Evolutionary conservation across 2,888 invertebrate genomes (phyloP).

Genomic region (Helleia helle): DNA sequence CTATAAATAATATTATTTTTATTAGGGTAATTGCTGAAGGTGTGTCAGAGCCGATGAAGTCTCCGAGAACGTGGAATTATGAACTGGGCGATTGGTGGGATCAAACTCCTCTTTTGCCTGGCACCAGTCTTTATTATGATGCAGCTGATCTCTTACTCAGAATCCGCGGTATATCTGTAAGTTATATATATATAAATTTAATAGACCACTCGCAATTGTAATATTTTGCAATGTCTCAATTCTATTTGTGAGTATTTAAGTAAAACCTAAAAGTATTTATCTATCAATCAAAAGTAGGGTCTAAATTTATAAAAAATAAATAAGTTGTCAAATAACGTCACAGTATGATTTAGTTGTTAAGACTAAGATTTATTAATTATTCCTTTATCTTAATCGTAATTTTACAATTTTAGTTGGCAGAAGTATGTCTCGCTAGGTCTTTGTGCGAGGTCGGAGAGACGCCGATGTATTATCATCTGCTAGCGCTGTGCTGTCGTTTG

Average conservation of each 20-base stretch:
- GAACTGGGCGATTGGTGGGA: slow-evolving; percentile 68
- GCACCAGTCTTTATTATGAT: slow-evolving; percentile 41
- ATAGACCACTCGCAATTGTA: too few species aligned
- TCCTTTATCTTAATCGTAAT: not conserved
- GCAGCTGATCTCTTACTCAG: slow-evolving; percentile 53
- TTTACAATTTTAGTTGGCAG: slow-evolving; percentile 33
- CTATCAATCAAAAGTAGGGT: too few species aligned
- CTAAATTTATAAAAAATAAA: too few species aligned
- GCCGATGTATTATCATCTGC: slow-evolving; percentile 42
- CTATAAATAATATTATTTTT: not conserved
- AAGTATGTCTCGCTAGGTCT: slow-evolving; percentile 44
- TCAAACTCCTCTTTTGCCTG: slow-evolving; percentile 39
- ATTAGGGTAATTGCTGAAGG: slow-evolving; percentile 14
- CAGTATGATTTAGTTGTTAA: too few species aligned
- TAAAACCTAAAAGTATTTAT: too few species aligned
- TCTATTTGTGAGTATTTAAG: too few species aligned
- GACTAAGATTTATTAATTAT: too few species aligned
- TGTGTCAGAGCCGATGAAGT: slow-evolving; percentile 21
- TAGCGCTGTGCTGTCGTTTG: slow-evolving; percentile 47
- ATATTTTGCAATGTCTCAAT: too few species aligned
- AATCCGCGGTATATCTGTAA: slow-evolving; percentile 42
- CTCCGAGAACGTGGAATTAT: slow-evolving; percentile 38
- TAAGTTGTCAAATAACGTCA: too few species aligned
- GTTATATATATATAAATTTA: too few species aligned
- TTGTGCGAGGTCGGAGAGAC: slow-evolving; percentile 37